Conservation (phyloP, 2,888 invertebrate genomes). For the Folsomia candida region DNA sequence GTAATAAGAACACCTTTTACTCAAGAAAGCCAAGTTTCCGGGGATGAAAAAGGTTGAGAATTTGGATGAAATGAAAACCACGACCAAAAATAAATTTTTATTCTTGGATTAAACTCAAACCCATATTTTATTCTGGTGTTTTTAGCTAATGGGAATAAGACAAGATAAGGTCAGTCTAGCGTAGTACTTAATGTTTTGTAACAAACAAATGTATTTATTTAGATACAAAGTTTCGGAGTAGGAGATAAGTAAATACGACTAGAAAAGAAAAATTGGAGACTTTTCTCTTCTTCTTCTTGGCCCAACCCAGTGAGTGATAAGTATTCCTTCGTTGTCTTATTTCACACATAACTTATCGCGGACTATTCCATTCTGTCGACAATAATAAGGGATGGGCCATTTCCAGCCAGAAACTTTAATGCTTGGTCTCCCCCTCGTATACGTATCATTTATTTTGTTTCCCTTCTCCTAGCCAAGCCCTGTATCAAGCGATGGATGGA, state of each 20-base stretch:
- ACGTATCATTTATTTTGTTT: too few species aligned
- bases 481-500: too few species aligned
- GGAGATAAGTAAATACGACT: too few species aligned
- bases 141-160: not conserved
- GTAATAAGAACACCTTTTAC: too few species aligned
- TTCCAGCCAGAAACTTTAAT: slow-evolving; percentile 26
- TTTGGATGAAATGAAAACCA: not conserved
- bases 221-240: too few species aligned
- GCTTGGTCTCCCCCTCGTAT: too few species aligned
- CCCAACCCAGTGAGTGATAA: slow-evolving; percentile 44
- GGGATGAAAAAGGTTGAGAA: not conserved
- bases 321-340: slow-evolving; percentile 14
- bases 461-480: too few species aligned
- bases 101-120: not conserved
- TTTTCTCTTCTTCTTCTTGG: slow-evolving; percentile 9
- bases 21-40: not conserved
- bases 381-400: slow-evolving; percentile 41
- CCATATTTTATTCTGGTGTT: not conserved
- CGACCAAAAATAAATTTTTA: too few species aligned
- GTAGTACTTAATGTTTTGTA: slow-evolving; percentile 1
- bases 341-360: too few species aligned
- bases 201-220: not conserved
- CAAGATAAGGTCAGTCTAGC: not conserved
- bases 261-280: not conserved
- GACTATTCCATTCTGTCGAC: too few species aligned